These are phyloP conservation scores for Beris chalybata DNA, from an alignment of 2,888 invertebrate genomes.

Conservation along the genomic window DNA sequence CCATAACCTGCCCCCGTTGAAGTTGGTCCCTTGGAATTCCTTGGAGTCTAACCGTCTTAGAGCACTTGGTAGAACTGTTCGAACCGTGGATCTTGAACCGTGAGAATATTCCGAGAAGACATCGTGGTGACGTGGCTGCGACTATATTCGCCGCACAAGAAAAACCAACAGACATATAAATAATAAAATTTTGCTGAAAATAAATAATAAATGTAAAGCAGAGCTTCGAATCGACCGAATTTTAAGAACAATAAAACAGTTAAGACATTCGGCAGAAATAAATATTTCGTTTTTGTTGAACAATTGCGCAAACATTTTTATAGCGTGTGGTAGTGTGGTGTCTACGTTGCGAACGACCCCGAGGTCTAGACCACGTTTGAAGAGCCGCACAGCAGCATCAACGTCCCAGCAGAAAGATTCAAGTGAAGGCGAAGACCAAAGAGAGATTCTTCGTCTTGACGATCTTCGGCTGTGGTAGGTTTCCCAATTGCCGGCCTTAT, in stretches of 20 bases:
- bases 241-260: too few species aligned
- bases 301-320: constrained; percentile 25
- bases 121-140: constrained; percentile 27
- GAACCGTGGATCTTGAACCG: constrained; percentile 12
- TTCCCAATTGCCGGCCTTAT: constrained; percentile 3
- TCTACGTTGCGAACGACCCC: constrained; percentile 23
- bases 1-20: constrained; percentile 12
- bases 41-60: constrained; percentile 7
- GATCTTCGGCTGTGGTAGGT: constrained; percentile 17
- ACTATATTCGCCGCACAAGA: constrained; percentile 7
- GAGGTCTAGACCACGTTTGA: constrained; percentile 28
- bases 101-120: constrained; percentile 27
- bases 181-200: constrained; percentile 15
- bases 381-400: constrained; percentile 3
- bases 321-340: constrained; percentile 10
- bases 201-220: constrained; percentile 11
- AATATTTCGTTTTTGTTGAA: constrained; percentile 29
- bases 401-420: background rate
- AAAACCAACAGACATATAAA: constrained; percentile 10
- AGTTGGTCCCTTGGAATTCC: constrained; percentile 7
- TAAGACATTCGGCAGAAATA: constrained; percentile 5
- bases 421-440: background rate
- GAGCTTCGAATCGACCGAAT: background rate
- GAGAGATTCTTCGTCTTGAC: constrained; percentile 18
- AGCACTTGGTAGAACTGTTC: background rate